Evolutionary conservation across 2,113 vertebrate genomes (phyloP), one percentile per base, ranked within the genome.

Genomic region (Datnioides undecimradiatus): DNA sequence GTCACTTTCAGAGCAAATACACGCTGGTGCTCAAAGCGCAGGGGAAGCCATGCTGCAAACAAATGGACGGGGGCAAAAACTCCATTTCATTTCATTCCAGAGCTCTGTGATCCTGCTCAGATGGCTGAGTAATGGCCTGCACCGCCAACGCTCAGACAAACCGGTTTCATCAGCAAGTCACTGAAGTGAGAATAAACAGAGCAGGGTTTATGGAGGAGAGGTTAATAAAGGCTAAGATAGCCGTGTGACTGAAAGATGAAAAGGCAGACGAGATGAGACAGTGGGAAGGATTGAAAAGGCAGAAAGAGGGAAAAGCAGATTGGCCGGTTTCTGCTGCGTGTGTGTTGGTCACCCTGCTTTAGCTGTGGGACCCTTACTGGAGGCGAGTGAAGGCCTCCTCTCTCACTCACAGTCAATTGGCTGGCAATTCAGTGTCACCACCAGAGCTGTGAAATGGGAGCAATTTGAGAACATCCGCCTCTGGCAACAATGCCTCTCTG

Each of bases 371-470:
- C 57, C 55, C 46, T 55, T 58, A 65, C 66, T 36, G 2, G 52
- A 66, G 67, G 43, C 43, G 1, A 72, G 38, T 52, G 67, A 58
- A 67, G 62, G n/a, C 57, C 41, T 69, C 58, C 31, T 57, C 59
- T 49, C 43, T 65, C 60, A 59, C 51, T 79, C 68, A 63, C 69
- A 79, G 68, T 73, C 69, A 63, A 16, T 49, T 63, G 75, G 63
- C 70, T 23, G 0, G 33, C 34, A 17, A 41, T 63, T 43, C 57
- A 63, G 25, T 78, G 48, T 69, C 64, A 43, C 59, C 27, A 34
- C 51, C 54, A 49, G 58, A 65, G 41, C 49, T 41, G 3, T 13
- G 4, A 19, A 71, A 51, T 36, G 12, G 79, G 27, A 75, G 46
- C 65, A 60, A 45, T 68, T 62, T 81, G 27, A 46, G 38, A 54